Conservation (phyloP, 2,888 invertebrate genomes). For the Eurois occulta region DNA sequence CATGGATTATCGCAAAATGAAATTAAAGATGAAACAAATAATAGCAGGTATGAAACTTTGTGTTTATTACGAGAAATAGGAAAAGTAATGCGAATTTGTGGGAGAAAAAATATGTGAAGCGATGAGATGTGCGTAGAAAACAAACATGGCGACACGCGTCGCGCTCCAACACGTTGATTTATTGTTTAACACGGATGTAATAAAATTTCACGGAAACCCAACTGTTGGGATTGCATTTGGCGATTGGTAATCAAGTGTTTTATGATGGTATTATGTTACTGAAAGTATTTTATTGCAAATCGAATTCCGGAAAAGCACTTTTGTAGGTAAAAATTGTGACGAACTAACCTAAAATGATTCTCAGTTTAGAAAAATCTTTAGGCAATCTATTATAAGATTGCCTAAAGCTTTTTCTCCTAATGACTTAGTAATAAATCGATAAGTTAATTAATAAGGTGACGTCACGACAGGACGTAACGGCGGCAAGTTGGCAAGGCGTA, state of each 20-base stretch:
- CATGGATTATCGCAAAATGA: conserved; percentile 7
- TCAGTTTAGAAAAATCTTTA: too few species aligned
- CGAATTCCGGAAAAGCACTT: neutral
- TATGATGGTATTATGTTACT: conserved; percentile 41
- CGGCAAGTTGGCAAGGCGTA: conserved; percentile 61
- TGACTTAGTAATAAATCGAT: conserved; percentile 49
- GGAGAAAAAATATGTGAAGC: conserved; percentile 57
- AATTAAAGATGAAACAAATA: conserved; percentile 30
- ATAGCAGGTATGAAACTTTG: conserved; percentile 16
- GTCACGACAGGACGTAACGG: conserved; percentile 45
- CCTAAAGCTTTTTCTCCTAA: conserved; percentile 25
- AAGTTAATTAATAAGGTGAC: conserved; percentile 55
- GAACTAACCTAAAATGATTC: neutral
- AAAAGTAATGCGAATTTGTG: conserved; percentile 39
- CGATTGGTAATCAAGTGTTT: conserved; percentile 63
- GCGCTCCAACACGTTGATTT: conserved; percentile 69
- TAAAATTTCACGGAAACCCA: conserved; percentile 67
- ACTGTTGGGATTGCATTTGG: conserved; percentile 63
- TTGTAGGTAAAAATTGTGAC: neutral
- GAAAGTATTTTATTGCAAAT: conserved; percentile 20
- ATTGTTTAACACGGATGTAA: conserved; percentile 70
- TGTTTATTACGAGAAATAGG: conserved; percentile 38
- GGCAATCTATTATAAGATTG: too few species aligned
- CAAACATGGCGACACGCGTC: conserved; percentile 64
- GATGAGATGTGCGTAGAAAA: conserved; percentile 64